Conservation (phyloP, 1,140 invertebrate species). For the Anadara kagoshimensis region DNA sequence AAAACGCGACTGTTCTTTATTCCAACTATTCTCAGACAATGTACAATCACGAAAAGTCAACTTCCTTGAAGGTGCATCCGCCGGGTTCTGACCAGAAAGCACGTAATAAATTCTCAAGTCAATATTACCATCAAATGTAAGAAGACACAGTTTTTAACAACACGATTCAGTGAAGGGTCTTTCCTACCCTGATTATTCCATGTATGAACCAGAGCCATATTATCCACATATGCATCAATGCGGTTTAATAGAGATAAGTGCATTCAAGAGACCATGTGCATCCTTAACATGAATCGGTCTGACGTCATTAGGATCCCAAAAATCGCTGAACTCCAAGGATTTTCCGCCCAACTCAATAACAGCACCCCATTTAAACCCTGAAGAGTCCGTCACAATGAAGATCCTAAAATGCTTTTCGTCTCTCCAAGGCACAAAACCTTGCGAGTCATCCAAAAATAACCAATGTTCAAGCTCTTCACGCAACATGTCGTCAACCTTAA, state of each 20-base stretch:
- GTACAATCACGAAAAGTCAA: conserved; percentile 6
- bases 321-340: conserved; percentile 11
- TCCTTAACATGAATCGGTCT: conserved; percentile 28
- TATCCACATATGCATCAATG: conserved; percentile 38
- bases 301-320: conserved; percentile 19
- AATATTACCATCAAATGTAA: conserved; percentile 12
- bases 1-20: conserved; percentile 4
- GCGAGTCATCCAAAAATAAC: conserved; percentile 26
- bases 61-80: conserved; percentile 15
- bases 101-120: conserved; percentile 22
- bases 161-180: conserved; percentile 5
- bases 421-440: conserved; percentile 36
- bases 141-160: conserved; percentile 23
- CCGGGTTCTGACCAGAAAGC: neutral
- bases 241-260: conserved; percentile 14
- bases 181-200: conserved; percentile 34
- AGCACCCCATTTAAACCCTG: conserved; percentile 27
- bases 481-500: conserved; percentile 29
- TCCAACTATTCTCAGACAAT: conserved; percentile 11
- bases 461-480: conserved; percentile 24
- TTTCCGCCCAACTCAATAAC: conserved; percentile 17
- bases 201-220: conserved; percentile 5
- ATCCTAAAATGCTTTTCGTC: conserved; percentile 30
- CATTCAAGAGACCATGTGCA: conserved; percentile 13
- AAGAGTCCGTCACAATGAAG: conserved; percentile 24